A percentile compares a stretch with the other conserved stretches of the same genome.
Evolutionary conservation across 2,888 invertebrate genomes (phyloP).

Genomic region (Ormyrus thymus): DNA sequence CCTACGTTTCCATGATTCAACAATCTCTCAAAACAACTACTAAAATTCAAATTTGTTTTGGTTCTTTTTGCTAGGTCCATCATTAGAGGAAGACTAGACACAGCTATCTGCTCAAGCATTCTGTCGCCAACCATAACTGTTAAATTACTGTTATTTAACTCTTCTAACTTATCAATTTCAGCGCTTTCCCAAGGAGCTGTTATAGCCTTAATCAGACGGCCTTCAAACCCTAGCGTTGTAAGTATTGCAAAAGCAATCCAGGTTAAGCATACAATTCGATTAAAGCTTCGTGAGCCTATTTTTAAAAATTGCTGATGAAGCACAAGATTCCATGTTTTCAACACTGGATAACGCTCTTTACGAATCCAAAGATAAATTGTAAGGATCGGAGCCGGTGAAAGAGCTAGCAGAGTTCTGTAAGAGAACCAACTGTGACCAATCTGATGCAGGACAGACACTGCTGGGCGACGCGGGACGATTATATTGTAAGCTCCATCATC

Average conservation of each 20-base stretch:
- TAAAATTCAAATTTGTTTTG: constrained; percentile 35
- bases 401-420: neutral
- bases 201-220: constrained; percentile 54
- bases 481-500: neutral
- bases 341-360: constrained; percentile 41
- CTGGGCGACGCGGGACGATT: neutral
- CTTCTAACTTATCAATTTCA: constrained; percentile 54
- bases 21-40: constrained; percentile 41
- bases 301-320: constrained; percentile 47
- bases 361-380: constrained; percentile 21
- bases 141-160: constrained; percentile 51
- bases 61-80: constrained; percentile 39
- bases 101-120: constrained; percentile 48
- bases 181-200: constrained; percentile 31
- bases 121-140: constrained; percentile 50
- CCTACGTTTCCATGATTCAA: constrained; percentile 40
- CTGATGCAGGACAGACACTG: neutral
- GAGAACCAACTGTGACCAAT: constrained; percentile 1
- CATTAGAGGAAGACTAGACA: constrained; percentile 19
- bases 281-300: constrained; percentile 29
- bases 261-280: constrained; percentile 52
- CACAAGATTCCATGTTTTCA: constrained; percentile 40
- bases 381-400: constrained; percentile 4
- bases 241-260: constrained; percentile 56
- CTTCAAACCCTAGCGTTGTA: constrained; percentile 36